Conservation (phyloP, 2,888 invertebrate species). For the Brachynemurus nebulosus region DNA sequence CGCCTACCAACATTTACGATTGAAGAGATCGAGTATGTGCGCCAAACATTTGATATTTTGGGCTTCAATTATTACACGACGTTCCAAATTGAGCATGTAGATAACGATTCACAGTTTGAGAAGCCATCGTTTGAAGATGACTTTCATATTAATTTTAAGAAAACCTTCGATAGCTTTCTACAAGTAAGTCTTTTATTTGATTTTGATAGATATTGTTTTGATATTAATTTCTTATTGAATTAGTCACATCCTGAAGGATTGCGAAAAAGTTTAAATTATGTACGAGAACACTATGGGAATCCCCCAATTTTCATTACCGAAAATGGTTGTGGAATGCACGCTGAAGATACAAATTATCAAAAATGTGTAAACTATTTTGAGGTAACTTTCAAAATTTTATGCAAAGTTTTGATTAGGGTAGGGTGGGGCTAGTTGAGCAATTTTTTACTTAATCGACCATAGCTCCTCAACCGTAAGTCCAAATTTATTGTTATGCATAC, state of each 20-base stretch:
- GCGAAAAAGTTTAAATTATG: not conserved
- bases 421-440: too few species aligned
- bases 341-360: not conserved
- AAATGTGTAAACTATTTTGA: not conserved
- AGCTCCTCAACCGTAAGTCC: too few species aligned
- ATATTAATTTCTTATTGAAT: not conserved
- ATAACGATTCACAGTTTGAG: too few species aligned
- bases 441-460: too few species aligned
- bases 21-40: constrained; percentile 30
- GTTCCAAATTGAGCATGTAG: not conserved
- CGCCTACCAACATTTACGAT: constrained; percentile 40
- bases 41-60: constrained; percentile 36
- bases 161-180: not conserved
- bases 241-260: constrained; percentile 1
- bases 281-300: not conserved
- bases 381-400: not conserved
- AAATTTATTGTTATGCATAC: too few species aligned
- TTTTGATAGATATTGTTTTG: not conserved
- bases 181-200: not conserved
- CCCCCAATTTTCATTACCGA: not conserved
- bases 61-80: constrained; percentile 36
- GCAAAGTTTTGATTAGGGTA: not conserved
- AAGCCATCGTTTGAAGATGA: not conserved
- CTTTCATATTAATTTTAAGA: not conserved
- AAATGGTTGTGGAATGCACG: constrained; percentile 4